Evolutionary conservation across 2,888 invertebrate species (phyloP), one percentile per base, ranked within the genome.

Genomic region (Acleris holmiana): DNA sequence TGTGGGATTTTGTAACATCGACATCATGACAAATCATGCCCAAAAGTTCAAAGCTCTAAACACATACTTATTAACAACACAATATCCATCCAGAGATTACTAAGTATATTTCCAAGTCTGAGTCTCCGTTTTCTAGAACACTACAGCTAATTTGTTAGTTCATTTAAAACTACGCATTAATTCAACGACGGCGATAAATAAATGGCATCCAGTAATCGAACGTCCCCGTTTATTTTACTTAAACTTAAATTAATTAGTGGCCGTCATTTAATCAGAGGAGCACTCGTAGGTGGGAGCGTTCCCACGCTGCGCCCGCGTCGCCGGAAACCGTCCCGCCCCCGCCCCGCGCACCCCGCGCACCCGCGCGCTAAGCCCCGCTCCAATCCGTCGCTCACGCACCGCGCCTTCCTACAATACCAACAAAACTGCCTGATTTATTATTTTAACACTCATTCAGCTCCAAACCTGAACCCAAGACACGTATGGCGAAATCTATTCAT

Each of bases 251-350:
- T 91, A 91, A 91, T 91, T 90, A 90, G 89, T 88, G 82, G 76
- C 82, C 84, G 86, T 86, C 35, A 82, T 88, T 86, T 87, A 88
- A 88, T 89, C 86, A 83, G 84, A 84, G 82, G 82, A 86, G 80
- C 77, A 77, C 78, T 82, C 75, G 87, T 86, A 88, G 86, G 88
- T 86, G 83, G 85, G 86, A 85, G 87, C 80, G 89, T 91, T 91
- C 92, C 91, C 91, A 91, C 92, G 92, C 82, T 86, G 88, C 85
- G 88, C 85, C 82, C 79, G 86, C 86, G 85, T 82, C 86, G 85
- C 82, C 90, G 91, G 90, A 91, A 89, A 83, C 82, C 78, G 77
- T 71, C 63, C 78, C 79, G 78, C 78, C 73, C 75, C 74, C 73
- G 69, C 76, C 78, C 75, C 78, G 77, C 82, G 76, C 77, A 75